Evolutionary conservation across 2,888 invertebrate genomes (phyloP).

Genomic region (Limenitis camilla): DNA sequence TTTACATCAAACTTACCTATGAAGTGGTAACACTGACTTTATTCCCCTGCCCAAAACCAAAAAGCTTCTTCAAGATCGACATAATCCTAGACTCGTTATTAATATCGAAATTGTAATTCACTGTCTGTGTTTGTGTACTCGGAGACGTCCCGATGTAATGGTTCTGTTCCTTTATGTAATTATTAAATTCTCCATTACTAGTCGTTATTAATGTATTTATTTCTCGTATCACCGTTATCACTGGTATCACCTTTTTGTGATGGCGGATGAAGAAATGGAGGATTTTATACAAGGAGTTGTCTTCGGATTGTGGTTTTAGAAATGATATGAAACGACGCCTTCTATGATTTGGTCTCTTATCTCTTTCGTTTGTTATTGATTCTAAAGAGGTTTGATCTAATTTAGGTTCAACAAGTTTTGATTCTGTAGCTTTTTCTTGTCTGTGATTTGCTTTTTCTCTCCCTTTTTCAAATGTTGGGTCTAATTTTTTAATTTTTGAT

Average conservation of each 20-base stretch:
- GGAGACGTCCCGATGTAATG: constrained; percentile 42
- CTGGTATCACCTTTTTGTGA: constrained; percentile 41
- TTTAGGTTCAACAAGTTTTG: no score
- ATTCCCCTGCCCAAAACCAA: constrained; percentile 44
- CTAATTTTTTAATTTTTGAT: no score
- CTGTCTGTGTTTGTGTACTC: constrained; percentile 30
- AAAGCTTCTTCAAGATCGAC: constrained; percentile 42
- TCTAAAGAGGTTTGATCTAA: no score
- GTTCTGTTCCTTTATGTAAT: constrained; percentile 44
- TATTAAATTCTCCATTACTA: constrained; percentile 46
- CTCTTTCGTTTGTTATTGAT: no score
- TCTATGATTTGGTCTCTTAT: neutral
- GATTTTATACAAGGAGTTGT: constrained; percentile 43
- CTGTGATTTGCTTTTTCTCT: no score
- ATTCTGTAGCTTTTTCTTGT: no score
- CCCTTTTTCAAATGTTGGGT: no score
- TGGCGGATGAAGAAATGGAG: constrained; percentile 45
- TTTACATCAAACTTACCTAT: neutral
- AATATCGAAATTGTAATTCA: constrained; percentile 43
- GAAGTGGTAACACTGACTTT: constrained; percentile 36
- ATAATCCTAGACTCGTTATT: constrained; percentile 37
- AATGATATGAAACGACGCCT: constrained; percentile 37
- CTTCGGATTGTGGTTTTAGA: constrained; percentile 32
- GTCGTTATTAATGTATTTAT: constrained; percentile 53
- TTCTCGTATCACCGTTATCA: constrained; percentile 50